Evolutionary conservation across 2,113 vertebrate species (phyloP), one percentile per base, ranked within the genome.

Genomic region (Lasiurus borealis): DNA sequence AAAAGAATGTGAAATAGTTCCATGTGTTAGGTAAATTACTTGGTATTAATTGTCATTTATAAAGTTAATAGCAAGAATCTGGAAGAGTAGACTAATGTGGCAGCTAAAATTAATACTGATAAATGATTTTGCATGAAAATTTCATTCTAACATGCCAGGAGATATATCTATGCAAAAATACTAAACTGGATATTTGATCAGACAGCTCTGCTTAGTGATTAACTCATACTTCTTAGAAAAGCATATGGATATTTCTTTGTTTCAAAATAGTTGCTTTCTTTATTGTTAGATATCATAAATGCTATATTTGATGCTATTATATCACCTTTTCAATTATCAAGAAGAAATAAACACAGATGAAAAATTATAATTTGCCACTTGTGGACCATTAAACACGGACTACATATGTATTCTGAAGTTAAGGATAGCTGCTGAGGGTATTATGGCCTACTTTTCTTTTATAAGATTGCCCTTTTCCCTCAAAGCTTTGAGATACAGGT

Each of bases 331-430:
- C 66, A 94, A 92, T 95, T 91, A 92, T 85, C 48, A 92, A 89
- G n/a, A n/a, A 93, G 72, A 96, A 90, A 94, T 91, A 90, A 94
- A 97, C 96, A 87, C 59, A 96, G 94, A 95, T 93, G 71, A 95
- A 96, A 97, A 95, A 89, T 95, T 18, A 54, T 93, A 93, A 88
- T 90, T 95, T 88, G 59, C 15, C 87, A 82, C 75, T 91, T 50
- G 36, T 93, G 96, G 46, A 85, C 89, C 75, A 92, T 91, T 96
- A 94, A 94, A 76, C 86, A 86, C 85, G 93, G 59, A 34, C 18
- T 91, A 25, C 54, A 31, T 18, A n/a, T 77, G 36, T 9, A 85
- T 52, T 90, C 25, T 90, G 48, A n/a, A 88, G 52, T 69, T 93
- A 54, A 78, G 48, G 80, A 77, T 16, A 92, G 46, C 18, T 76